Conservation (phyloP, 2,113 vertebrate species). For the Tursiops truncatus region DNA sequence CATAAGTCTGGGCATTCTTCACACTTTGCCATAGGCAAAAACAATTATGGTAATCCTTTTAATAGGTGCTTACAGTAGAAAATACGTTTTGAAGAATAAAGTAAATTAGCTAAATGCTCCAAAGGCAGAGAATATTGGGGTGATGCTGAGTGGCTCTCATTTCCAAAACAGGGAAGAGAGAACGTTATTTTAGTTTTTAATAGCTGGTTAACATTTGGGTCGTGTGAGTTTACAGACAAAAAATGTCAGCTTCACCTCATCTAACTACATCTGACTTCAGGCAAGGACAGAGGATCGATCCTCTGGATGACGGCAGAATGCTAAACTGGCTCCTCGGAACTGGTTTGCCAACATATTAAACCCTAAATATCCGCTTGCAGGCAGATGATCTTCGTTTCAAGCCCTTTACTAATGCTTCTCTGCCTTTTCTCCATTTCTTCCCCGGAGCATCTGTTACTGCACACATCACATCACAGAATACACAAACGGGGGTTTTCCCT, state of each 20-base stretch:
- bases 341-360: background rate
- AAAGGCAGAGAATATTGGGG: background rate
- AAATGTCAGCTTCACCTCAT: constrained; percentile 64
- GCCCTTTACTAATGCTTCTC: background rate
- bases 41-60: constrained; percentile 24
- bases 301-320: constrained; percentile 25
- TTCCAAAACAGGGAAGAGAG: constrained; percentile 15
- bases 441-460: background rate
- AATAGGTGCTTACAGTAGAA: constrained; percentile 29
- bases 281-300: constrained; percentile 69
- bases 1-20: background rate
- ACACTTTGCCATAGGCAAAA: constrained; percentile 45
- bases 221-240: constrained; percentile 40
- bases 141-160: background rate
- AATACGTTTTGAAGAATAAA: constrained; percentile 40
- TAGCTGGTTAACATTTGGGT: constrained; percentile 67
- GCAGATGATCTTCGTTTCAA: background rate
- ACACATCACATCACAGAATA: background rate
- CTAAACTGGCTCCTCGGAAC: constrained; percentile 13
- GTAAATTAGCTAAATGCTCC: constrained; percentile 34
- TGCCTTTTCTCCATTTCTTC: background rate
- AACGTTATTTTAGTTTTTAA: constrained; percentile 58
- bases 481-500: background rate
- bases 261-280: constrained; percentile 68
- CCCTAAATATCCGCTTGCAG: background rate